These are phyloP conservation scores for Aplochiton taeniatus DNA, from an alignment of 2,797 vertebrate species.

Conservation along the genomic window DNA sequence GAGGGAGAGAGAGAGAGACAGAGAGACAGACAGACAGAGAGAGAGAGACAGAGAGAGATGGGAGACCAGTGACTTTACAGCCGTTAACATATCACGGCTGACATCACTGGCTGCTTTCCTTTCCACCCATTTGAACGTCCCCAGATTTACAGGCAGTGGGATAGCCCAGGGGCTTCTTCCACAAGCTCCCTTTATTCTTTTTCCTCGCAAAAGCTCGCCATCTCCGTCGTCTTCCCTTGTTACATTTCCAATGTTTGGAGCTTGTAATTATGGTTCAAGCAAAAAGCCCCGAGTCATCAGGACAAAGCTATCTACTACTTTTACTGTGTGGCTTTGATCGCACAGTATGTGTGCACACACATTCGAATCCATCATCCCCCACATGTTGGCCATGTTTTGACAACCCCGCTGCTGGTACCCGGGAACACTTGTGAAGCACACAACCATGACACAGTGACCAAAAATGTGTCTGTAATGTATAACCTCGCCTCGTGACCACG, in stretches of 20 bases:
- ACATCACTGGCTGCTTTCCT: conserved; percentile 64
- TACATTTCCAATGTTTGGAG: too few species aligned
- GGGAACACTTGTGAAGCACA: conserved; percentile 24
- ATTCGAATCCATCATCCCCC: neutral
- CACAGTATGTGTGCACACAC: neutral
- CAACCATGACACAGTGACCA: conserved; percentile 24
- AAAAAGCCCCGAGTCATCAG: too few species aligned
- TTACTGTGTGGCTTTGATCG: conserved; percentile 18
- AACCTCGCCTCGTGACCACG: neutral
- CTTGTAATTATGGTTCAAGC: too few species aligned
- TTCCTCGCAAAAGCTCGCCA: too few species aligned
- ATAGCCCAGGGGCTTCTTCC: conserved; percentile 5
- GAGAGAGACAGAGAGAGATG: conserved; percentile 37
- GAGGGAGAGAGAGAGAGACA: neutral
- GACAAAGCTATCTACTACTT: neutral
- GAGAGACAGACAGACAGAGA: conserved; percentile 28
- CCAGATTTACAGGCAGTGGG: conserved; percentile 28
- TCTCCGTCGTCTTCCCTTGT: too few species aligned
- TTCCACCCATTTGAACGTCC: conserved; percentile 39
- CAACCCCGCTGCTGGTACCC: conserved; percentile 9
- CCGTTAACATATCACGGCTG: conserved; percentile 77
- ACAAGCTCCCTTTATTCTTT: too few species aligned
- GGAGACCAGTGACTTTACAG: conserved; percentile 69
- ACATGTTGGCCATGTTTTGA: conserved; percentile 27
- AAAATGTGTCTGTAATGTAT: neutral